A percentile compares a stretch with the other conserved stretches of the same genome.
These are phyloP conservation scores for Mormoops blainvillei DNA, from an alignment of 2,113 vertebrate species.

Conservation along the genomic window DNA sequence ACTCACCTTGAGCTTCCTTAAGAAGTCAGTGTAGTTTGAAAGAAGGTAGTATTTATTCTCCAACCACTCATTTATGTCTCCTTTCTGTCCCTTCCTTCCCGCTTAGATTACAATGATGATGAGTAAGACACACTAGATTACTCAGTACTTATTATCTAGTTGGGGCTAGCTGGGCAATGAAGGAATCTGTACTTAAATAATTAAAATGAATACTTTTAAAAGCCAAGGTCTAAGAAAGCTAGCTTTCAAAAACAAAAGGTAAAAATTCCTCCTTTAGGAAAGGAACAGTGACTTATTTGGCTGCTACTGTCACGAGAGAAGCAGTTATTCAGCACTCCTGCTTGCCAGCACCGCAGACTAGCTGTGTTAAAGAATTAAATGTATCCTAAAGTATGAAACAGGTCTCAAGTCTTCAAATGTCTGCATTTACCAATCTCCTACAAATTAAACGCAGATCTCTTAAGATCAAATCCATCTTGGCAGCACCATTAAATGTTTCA, in stretches of 20 bases:
- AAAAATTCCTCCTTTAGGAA: background rate
- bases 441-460: background rate
- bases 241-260: conserved; percentile 12
- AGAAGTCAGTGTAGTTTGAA: background rate
- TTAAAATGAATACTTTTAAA: background rate
- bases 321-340: background rate
- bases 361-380: background rate
- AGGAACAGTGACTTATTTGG: background rate
- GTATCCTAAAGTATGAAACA: background rate
- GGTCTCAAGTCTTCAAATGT: background rate
- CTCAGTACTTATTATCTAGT: background rate
- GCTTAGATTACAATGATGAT: background rate
- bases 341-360: background rate
- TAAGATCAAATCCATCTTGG: background rate
- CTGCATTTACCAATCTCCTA: background rate
- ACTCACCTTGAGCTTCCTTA: background rate
- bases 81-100: background rate
- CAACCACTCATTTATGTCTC: background rate
- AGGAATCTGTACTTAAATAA: background rate
- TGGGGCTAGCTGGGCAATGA: background rate
- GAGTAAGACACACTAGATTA: background rate
- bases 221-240: background rate
- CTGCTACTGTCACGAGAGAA: background rate
- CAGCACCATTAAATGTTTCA: background rate
- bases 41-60: background rate